Conservation (phyloP, 2,888 invertebrate genomes). For the Uloborus plumipes region DNA sequence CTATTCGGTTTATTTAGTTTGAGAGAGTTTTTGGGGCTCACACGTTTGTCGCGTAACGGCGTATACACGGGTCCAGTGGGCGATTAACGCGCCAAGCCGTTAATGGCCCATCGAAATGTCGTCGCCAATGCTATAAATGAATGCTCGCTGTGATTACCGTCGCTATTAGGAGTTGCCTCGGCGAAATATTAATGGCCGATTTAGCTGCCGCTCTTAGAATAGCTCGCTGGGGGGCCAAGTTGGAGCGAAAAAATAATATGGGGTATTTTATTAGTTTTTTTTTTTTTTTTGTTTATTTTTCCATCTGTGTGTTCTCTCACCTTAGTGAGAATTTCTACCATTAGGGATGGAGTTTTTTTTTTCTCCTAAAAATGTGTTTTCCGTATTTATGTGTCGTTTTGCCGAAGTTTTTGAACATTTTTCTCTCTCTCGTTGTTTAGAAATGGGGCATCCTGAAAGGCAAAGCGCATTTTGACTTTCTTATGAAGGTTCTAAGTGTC, state of each 20-base stretch:
- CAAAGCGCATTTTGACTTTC: too few species aligned
- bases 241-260: slow-evolving; percentile 53
- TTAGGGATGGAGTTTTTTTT: too few species aligned
- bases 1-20: slow-evolving; percentile 48
- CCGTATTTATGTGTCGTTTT: too few species aligned
- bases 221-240: slow-evolving; percentile 39
- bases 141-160: slow-evolving; percentile 58
- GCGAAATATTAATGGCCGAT: slow-evolving; percentile 63
- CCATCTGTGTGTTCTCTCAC: slow-evolving; percentile 5
- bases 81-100: slow-evolving; percentile 54
- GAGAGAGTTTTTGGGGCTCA: slow-evolving; percentile 28
- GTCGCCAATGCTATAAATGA: slow-evolving; percentile 55
- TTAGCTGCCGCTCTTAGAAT: slow-evolving; percentile 47
- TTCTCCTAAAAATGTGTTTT: too few species aligned
- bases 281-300: slow-evolving; percentile 24
- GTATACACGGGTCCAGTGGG: slow-evolving; percentile 23
- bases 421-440: too few species aligned
- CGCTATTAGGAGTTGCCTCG: slow-evolving; percentile 55
- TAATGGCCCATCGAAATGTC: slow-evolving; percentile 59
- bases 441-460: too few species aligned
- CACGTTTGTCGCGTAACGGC: slow-evolving; percentile 41
- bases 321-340: too few species aligned
- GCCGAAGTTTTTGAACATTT: too few species aligned
- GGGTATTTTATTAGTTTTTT: slow-evolving; percentile 14
- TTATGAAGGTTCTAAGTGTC: too few species aligned